A percentile compares a stretch with the other conserved stretches of the same genome.
Conservation (phyloP, 2,888 invertebrate genomes). For the Zelleria hepariella region DNA sequence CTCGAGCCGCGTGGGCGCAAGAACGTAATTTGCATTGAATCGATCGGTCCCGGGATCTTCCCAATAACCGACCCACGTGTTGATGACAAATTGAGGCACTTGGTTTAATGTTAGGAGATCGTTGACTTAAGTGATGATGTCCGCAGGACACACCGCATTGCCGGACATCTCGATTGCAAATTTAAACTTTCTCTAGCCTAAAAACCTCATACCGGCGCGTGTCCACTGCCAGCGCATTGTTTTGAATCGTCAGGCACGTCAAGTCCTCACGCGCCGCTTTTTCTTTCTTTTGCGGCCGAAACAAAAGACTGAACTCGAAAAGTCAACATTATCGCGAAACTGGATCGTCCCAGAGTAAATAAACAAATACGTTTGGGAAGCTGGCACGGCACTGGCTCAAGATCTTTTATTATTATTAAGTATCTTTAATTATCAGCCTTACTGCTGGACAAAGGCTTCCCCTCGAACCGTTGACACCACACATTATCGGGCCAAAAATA, state of each 20-base stretch:
- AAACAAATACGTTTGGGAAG: slow-evolving; percentile 11
- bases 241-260: slow-evolving; percentile 22
- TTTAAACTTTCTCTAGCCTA: slow-evolving; percentile 70
- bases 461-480: no score
- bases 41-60: slow-evolving; percentile 36
- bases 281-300: slow-evolving; percentile 8
- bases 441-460: no score
- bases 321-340: background rate
- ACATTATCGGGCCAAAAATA: no score
- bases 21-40: slow-evolving; percentile 62
- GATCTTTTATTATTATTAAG: no score
- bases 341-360: slow-evolving; percentile 1
- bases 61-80: slow-evolving; percentile 1
- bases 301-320: background rate
- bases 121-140: background rate
- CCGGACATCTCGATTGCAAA: slow-evolving; percentile 50
- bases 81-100: background rate
- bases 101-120: background rate
- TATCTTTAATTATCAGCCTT: no score
- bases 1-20: slow-evolving; percentile 42
- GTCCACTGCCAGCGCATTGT: slow-evolving; percentile 40
- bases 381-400: background rate
- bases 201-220: slow-evolving; percentile 56
- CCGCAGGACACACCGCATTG: slow-evolving; percentile 13
- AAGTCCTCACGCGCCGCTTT: slow-evolving; percentile 5